These are phyloP conservation scores for Hydraecia micacea DNA, from an alignment of 2,888 invertebrate genomes.

Conservation along the genomic window DNA sequence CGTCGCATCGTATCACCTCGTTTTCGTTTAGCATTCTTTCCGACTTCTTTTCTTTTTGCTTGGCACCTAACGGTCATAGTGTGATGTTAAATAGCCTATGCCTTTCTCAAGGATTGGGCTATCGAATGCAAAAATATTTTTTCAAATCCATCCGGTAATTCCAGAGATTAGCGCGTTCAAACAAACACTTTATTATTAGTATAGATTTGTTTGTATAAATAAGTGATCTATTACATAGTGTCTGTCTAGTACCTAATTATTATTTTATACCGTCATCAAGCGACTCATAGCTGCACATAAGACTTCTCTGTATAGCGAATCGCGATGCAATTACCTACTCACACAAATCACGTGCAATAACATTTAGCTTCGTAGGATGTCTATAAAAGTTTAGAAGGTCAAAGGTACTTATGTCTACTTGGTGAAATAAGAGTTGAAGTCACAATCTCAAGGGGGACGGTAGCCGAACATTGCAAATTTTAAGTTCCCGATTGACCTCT, in stretches of 20 bases:
- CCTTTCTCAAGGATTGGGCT: background rate
- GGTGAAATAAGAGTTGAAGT: background rate
- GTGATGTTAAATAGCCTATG: background rate
- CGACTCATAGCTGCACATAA: constrained; percentile 6
- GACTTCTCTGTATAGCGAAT: constrained; percentile 19
- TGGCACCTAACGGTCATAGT: background rate
- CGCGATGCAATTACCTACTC: constrained; percentile 3
- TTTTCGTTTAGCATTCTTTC: too few species aligned
- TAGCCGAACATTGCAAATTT: background rate
- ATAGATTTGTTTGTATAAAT: constrained; percentile 1
- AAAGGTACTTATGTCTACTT: background rate
- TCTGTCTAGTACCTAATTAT: constrained; percentile 24
- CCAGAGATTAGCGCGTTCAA: background rate
- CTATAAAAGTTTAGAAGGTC: background rate
- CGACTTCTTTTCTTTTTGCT: background rate
- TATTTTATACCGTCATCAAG: constrained; percentile 19
- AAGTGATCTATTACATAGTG: background rate
- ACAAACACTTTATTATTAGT: background rate
- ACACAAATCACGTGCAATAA: constrained; percentile 30
- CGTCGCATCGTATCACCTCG: too few species aligned
- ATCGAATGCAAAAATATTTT: too few species aligned
- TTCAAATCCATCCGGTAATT: background rate
- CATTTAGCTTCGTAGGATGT: background rate
- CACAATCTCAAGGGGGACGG: background rate
- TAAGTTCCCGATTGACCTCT: background rate